Evolutionary conservation across 2,797 vertebrate species (phyloP).

Genomic region (Jordanella pulchra): DNA sequence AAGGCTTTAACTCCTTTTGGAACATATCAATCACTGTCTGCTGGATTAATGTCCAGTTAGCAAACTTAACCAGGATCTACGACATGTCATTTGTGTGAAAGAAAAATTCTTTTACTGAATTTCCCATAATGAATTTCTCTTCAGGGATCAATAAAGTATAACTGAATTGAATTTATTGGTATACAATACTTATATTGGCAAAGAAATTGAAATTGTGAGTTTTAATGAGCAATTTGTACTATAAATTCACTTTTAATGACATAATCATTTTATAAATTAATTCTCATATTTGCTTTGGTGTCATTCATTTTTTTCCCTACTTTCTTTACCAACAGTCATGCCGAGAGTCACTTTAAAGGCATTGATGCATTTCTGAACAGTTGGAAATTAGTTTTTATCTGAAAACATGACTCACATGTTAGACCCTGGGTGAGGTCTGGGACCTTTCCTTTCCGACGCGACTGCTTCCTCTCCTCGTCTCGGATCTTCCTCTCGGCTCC

Average conservation of each 20-base stretch:
- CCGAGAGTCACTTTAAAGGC: background rate
- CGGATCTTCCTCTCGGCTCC: conserved; percentile 98
- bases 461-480: conserved; percentile 98
- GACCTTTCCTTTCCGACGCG: conserved; percentile 96
- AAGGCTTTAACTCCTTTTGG: too few relatives aligned
- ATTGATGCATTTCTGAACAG: background rate
- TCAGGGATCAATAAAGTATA: too few relatives aligned
- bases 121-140: too few relatives aligned
- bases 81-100: background rate
- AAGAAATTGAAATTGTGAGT: too few relatives aligned
- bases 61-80: background rate
- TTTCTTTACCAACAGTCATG: too few relatives aligned
- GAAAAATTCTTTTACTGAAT: background rate
- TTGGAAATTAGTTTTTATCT: background rate
- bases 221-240: background rate
- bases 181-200: background rate
- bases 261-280: background rate
- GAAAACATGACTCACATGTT: conserved; percentile 73
- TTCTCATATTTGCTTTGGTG: background rate
- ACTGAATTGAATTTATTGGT: too few relatives aligned
- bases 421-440: conserved; percentile 81
- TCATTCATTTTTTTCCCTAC: background rate
- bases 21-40: too few relatives aligned
- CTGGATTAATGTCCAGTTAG: background rate
- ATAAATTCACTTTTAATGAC: background rate